Evolutionary conservation across 2,113 vertebrate genomes (phyloP).

Genomic region (Maylandia zebra): DNA sequence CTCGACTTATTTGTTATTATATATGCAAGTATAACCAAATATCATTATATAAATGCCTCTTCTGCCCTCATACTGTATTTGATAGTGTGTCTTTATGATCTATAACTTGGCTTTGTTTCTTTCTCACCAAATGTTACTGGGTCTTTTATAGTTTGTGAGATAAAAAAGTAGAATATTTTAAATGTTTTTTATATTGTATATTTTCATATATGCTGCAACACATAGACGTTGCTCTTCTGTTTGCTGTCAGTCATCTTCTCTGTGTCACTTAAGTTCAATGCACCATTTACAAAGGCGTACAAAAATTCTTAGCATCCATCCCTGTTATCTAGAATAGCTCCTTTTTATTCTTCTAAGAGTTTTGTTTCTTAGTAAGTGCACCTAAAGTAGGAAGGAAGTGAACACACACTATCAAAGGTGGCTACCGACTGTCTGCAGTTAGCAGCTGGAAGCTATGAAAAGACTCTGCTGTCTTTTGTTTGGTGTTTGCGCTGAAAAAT

Average conservation of each 20-base stretch:
- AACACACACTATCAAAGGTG: background rate
- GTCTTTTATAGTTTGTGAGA: background rate
- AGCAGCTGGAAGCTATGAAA: background rate
- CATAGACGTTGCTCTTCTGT: background rate
- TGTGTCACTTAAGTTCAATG: background rate
- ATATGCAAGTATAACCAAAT: background rate
- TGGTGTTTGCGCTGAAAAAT: background rate
- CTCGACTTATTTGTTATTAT: background rate
- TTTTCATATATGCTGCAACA: background rate
- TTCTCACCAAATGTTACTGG: rapidly evolving
- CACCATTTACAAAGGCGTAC: background rate
- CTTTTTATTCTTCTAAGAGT: background rate
- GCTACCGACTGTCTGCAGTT: background rate
- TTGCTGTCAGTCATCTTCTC: background rate
- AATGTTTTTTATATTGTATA: background rate
- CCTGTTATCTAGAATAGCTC: rapidly evolving
- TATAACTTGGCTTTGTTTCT: background rate
- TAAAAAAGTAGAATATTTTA: background rate
- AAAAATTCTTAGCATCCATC: background rate
- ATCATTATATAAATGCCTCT: background rate
- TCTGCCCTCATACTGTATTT: background rate
- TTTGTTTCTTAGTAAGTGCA: background rate
- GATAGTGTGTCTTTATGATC: background rate
- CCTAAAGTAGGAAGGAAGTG: background rate
- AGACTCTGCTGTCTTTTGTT: background rate